Evolutionary conservation across 2,888 invertebrate genomes (phyloP).

Genomic region (Lochmaea crataegi): DNA sequence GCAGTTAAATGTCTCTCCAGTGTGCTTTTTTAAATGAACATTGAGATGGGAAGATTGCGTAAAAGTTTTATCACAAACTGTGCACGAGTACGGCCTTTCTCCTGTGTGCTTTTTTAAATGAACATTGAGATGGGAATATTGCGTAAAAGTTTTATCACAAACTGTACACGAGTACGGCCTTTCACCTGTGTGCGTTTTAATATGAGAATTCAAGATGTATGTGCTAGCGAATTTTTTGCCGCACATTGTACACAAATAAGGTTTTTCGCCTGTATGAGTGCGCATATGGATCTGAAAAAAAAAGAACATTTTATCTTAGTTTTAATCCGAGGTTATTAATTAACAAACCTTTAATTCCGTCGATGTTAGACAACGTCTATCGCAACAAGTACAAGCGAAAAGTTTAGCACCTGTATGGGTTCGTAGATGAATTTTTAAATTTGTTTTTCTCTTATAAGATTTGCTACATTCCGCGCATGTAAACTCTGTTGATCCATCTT

Average conservation of each 20-base stretch:
- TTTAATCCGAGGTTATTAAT: neutral
- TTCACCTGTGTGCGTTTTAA: no score
- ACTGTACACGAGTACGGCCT: constrained; percentile 60
- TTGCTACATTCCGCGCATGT: constrained; percentile 60
- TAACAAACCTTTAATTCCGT: constrained; percentile 63
- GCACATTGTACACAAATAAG: no score
- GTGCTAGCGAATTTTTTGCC: no score
- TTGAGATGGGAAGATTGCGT: constrained; percentile 72
- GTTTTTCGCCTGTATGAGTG: constrained; percentile 62
- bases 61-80: constrained; percentile 70
- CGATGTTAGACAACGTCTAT: constrained; percentile 66
- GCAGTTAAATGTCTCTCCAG: constrained; percentile 66
- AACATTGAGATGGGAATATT: constrained; percentile 71
- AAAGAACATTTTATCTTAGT: neutral
- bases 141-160: constrained; percentile 69
- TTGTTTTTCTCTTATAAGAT: constrained; percentile 61
- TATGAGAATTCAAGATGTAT: no score
- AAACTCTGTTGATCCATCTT: constrained; percentile 50
- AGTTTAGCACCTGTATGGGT: constrained; percentile 63
- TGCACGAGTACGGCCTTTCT: constrained; percentile 71
- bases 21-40: constrained; percentile 71
- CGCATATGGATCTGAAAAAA: constrained; percentile 63
- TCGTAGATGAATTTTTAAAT: constrained; percentile 61
- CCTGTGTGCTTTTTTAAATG: constrained; percentile 74
- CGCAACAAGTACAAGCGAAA: constrained; percentile 69